These are phyloP conservation scores for Nycticebus coucang DNA, from an alignment of 2,113 vertebrate species.

Conservation along the genomic window DNA sequence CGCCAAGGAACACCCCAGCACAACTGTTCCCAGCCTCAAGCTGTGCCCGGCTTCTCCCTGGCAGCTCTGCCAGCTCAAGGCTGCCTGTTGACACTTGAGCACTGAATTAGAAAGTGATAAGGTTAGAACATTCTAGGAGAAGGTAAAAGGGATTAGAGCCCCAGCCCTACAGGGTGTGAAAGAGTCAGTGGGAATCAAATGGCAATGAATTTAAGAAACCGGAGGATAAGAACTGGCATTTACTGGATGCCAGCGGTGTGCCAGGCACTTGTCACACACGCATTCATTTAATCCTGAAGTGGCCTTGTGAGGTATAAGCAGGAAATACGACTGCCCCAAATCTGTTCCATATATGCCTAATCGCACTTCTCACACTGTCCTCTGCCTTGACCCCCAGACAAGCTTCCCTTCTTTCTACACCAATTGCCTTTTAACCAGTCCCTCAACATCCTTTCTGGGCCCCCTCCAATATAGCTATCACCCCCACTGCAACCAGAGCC, in stretches of 20 bases:
- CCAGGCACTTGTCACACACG: constrained; percentile 60
- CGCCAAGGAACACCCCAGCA: accelerated
- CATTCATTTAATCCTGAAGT: constrained; percentile 56
- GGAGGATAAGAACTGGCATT: not conserved
- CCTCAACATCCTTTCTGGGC: not conserved
- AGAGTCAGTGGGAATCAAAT: not conserved
- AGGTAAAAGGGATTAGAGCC: constrained; percentile 59
- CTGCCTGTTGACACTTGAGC: constrained; percentile 57
- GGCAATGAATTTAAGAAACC: not conserved
- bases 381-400: not conserved
- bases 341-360: not conserved
- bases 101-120: constrained; percentile 76
- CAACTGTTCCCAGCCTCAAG: not conserved
- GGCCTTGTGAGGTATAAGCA: not conserved
- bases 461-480: not conserved
- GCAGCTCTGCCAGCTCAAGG: not conserved
- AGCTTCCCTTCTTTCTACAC: not conserved
- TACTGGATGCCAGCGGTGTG: not conserved
- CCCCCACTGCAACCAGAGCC: accelerated
- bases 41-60: not conserved
- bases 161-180: not conserved
- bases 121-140: constrained; percentile 73
- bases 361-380: not conserved
- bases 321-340: constrained; percentile 29
- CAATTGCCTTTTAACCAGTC: not conserved